Base-by-base conservation (phyloP, 2,113 vertebrate species). In the Sinocyclocheilus anophthalmus region DNA sequence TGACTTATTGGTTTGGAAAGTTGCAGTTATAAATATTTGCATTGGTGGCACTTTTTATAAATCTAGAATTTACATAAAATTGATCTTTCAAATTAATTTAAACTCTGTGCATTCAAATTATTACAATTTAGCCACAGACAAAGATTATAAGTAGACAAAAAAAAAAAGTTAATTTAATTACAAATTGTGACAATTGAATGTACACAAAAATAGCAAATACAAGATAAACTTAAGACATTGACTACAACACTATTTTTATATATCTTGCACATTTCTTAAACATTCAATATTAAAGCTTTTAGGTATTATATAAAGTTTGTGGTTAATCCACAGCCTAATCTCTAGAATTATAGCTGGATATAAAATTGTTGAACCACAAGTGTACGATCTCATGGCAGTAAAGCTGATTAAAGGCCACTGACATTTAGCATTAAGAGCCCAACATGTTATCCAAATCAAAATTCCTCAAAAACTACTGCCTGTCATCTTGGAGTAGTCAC, bases 391-490 rank as follows among this genome's bases (percentile, higher is more conserved):
- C 50, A 73, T 37, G 30, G 48, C 45, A 73, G 18, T 33, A 57
- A 69, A 82, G 45, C 24, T 67, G 26, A 70, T 82, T 53, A 33
- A 73, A 73, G 33, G 24, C 50, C 67, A 75, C 48, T 59, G 20
- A 55, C 30, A 73, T 57, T 73, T 83, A 83, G 81, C 50, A 73
- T 84, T 57, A 59, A 26, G 22, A 84, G 67, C 20, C 14, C 50
- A 84, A 24, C 81, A 83, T 53, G 42, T 50, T 81, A 33, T 82
- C 18, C 55, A 55, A 77, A 30, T 77, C 50, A 59, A 37, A 83
- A 83, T 83, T 70, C 81, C 22, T 65, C 39, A 33, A 70, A 83
- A 84, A 42, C 50, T 59, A 70, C 81, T 39, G 50, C 81, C 50
- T 83, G 81, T 83, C 81, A 83, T 37, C 81, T 24, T 50, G 48